Base-by-base conservation (phyloP, 2,888 invertebrate species). In the Cephus runcator region DNA sequence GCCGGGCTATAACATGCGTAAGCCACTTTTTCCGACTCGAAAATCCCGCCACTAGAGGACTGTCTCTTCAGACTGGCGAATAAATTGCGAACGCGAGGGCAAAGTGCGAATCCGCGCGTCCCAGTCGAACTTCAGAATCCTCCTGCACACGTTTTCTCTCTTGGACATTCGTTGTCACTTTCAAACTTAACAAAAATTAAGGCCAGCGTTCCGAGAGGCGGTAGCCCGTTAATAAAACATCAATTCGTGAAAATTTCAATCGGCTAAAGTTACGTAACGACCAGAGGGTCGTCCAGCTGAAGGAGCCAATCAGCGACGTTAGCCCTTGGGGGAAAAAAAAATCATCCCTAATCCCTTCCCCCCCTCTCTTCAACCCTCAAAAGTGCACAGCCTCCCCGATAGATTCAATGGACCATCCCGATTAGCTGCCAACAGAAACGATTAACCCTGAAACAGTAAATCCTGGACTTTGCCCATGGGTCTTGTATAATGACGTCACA, bases 1-100 rank as follows among this genome's bases (percentile, higher is more conserved):
- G 74, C 33, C 36, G 74, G 69, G 73, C 77, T 80, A 81, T 81
- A 83, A 82, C 80, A 79, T 77, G 83, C 80, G 82, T 80, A 80
- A 82, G 83, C 79, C 80, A 79, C 81, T 81, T 84, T 84, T 84
- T 83, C 76, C 75, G 71, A 69, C 69, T 80, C 79, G 81, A 78
- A 83, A 82, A 81, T 81, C 80, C 83, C 79, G 73, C 78, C 36
- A 15, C 36, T 36, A 4, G 12, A 31, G 31, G 35, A 15, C 69
- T n/a, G 75, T 75, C n/a, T 73, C 69, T 69, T 69, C 69, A 33
- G 33, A 3, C 68, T 34, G 30, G 31, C 69, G 69, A 76, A 78
- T 76, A 73, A 78, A 78, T 78, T 78, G 76, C 76, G 76, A 71
- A 75, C 31, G 73, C 76, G 34, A 69, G 71, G 56, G 40, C 34